Evolutionary conservation across 1,140 invertebrate species (phyloP).

Genomic region (Trypoxylus dichotomus): DNA sequence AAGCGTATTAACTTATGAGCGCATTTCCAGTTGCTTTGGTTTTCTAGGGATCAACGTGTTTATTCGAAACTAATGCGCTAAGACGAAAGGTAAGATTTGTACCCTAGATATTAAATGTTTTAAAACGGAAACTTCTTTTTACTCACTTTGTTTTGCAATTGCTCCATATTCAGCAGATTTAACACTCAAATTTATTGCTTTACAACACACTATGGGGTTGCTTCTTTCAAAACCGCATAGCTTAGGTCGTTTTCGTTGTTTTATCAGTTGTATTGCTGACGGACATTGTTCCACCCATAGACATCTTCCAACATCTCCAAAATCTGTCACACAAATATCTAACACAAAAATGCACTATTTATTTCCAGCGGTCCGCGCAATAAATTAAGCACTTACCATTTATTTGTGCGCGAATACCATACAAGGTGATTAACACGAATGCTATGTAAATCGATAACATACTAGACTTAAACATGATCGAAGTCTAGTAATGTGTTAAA

Average conservation of each 20-base stretch:
- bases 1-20: too few relatives aligned
- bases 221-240: not conserved
- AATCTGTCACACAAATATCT: not conserved
- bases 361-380: not conserved
- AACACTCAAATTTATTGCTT: too few relatives aligned
- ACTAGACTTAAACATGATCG: not conserved
- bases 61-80: too few relatives aligned
- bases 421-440: not conserved
- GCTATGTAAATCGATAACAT: not conserved
- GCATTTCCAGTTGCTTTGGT: too few relatives aligned
- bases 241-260: not conserved
- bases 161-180: not conserved
- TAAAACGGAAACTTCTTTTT: not conserved
- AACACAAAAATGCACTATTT: not conserved
- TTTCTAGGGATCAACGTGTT: too few relatives aligned
- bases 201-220: not conserved
- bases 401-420: not conserved
- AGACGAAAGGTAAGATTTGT: too few relatives aligned
- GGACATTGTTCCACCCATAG: not conserved
- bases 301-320: not conserved
- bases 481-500: not conserved
- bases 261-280: not conserved
- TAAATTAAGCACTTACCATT: not conserved
- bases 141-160: constrained; percentile 1
- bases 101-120: too few relatives aligned